Conservation (phyloP, 2,888 invertebrate species). For the Pherbina coryleti region DNA sequence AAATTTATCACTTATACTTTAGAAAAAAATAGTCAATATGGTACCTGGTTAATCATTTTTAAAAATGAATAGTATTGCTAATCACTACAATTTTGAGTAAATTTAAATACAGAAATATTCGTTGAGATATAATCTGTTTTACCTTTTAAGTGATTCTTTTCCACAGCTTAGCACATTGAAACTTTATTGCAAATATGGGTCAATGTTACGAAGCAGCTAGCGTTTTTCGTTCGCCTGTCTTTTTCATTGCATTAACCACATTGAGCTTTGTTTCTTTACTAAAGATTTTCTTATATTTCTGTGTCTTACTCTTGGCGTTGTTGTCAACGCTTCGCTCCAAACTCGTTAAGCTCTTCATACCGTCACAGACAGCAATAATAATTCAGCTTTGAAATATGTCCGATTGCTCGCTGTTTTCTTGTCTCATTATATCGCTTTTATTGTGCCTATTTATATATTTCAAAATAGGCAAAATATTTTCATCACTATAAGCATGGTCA, state of each 20-base stretch:
- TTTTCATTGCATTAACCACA: conserved; percentile 10
- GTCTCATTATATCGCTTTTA: conserved; percentile 4
- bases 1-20: too few species aligned
- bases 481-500: conserved; percentile 1
- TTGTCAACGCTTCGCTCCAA: background rate
- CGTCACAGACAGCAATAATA: background rate
- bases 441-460: conserved; percentile 1
- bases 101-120: too few species aligned
- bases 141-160: background rate
- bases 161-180: background rate
- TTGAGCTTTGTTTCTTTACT: background rate
- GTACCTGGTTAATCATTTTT: too few species aligned
- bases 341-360: background rate
- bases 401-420: background rate
- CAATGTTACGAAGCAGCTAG: conserved; percentile 57
- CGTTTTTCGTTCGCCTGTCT: background rate
- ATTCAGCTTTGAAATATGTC: background rate
- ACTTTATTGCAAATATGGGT: conserved; percentile 59
- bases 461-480: background rate
- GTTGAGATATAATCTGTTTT: too few species aligned
- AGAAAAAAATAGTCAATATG: too few species aligned
- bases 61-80: too few species aligned
- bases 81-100: too few species aligned
- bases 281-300: background rate
- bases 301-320: background rate